Conservation (phyloP, 2,113 vertebrate genomes). For the Aramus guarauna region DNA sequence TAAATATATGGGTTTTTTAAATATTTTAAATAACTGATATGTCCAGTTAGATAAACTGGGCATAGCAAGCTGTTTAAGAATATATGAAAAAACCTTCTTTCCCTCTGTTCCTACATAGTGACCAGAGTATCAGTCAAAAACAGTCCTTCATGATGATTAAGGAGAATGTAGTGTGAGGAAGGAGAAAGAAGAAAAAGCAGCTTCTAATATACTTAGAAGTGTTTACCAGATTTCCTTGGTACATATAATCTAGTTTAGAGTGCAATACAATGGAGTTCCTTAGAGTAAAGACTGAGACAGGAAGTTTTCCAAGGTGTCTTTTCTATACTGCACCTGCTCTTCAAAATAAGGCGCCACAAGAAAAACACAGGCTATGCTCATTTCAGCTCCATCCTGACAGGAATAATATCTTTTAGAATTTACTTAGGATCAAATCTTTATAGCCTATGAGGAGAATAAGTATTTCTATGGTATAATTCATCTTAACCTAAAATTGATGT, state of each 20-base stretch:
- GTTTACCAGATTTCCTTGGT: neutral
- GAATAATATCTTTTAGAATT: neutral
- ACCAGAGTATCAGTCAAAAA: neutral
- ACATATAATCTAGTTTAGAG: neutral
- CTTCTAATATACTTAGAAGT: neutral
- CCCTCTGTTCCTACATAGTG: neutral
- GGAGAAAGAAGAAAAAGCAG: neutral
- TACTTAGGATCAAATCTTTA: neutral
- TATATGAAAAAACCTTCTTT: neutral
- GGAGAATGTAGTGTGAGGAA: neutral
- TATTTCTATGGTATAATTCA: neutral
- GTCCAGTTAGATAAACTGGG: neutral
- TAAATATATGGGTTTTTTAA: neutral
- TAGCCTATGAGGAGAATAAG: neutral
- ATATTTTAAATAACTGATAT: neutral
- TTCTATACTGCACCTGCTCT: neutral
- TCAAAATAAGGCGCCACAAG: neutral
- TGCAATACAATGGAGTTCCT: neutral
- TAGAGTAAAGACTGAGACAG: neutral
- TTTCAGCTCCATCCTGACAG: neutral
- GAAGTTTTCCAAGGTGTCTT: neutral
- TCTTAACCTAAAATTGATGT: neutral
- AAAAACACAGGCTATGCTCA: neutral
- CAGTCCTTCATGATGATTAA: neutral
- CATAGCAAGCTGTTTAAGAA: neutral